phyloP scores from a whole-genome alignment of 1,140 invertebrate species.

The Nasonia giraulti region DNA sequence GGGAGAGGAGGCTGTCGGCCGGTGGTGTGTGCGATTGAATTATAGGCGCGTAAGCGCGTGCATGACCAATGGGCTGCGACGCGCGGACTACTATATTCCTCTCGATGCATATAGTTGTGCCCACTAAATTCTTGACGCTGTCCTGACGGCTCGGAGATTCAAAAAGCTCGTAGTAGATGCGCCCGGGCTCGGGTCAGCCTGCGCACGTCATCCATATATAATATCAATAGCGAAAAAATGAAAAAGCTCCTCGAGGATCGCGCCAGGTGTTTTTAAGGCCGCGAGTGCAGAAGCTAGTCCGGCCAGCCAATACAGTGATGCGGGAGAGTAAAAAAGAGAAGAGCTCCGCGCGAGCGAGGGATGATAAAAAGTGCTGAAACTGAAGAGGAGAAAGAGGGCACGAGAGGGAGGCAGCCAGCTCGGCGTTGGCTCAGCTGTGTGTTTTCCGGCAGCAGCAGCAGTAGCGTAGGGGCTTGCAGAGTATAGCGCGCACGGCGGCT shows the following conservation, averaged over 20 bases:
- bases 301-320: not conserved
- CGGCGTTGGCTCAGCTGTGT: slow-evolving; percentile 72
- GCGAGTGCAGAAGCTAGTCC: not conserved
- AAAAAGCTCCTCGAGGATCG: not conserved
- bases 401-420: slow-evolving; percentile 43
- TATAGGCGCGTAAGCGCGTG: not conserved
- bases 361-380: slow-evolving; percentile 48
- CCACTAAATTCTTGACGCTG: not conserved
- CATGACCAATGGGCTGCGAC: not conserved
- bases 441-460: slow-evolving; percentile 64
- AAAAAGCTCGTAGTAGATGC: not conserved
- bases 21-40: not conserved
- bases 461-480: slow-evolving; percentile 59
- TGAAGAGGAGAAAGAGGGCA: slow-evolving; percentile 23
- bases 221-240: not conserved
- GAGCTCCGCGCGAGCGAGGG: too few relatives aligned
- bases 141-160: not conserved
- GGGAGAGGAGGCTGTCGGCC: not conserved
- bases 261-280: slow-evolving; percentile 28
- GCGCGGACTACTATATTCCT: not conserved
- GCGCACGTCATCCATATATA: not conserved
- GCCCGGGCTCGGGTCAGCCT: not conserved
- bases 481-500: slow-evolving; percentile 44
- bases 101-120: not conserved
- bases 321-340: too few relatives aligned